Evolutionary conservation across 2,797 vertebrate species (phyloP), one percentile per base, ranked within the genome.

Genomic region (Epinephelus coioides): DNA sequence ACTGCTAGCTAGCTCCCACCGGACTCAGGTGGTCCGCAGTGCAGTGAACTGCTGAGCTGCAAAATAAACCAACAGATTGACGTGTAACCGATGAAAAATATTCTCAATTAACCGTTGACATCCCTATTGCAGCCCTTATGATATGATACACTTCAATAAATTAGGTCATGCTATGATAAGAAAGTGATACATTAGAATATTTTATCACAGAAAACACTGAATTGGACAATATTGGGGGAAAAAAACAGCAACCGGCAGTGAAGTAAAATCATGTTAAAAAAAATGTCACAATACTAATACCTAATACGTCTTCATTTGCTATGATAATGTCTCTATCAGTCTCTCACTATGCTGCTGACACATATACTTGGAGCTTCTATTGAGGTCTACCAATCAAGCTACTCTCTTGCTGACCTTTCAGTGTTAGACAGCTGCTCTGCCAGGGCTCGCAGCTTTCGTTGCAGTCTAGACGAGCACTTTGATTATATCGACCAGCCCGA

Each of bases 331-430:
- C 54, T 80, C 73, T 13, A 11, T 86, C 57, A 66, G 30, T 23
- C 27, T 55, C 34, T 53, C 46, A 14, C 21, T 63, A 11, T 0
- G 8, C 75, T 11, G 44, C 55, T 68, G 62, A 67, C 68, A 79
- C 57, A 76, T 12, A 38, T 38, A 13, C 8, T 13, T 46, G 6
- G 14, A 8, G 44, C 71, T 49, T 65, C 54, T 44, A 27, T 62
- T 70, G 30, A 72, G 30, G 10, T 49, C 51, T 40, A 51, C 73
- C 67, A 65, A 64, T 84, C 51, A 69, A 44, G 59, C 74, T 56
- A 74, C 76, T 88, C 82, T 73, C 53, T 67, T 2, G 30, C 47
- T 90, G 90, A 90, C 90, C 89, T 91, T 92, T 92, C 49, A 25
- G 13, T 83, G 73, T 88, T 14, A 23, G 90, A 80, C 77, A 66